Evolutionary conservation across 2,888 invertebrate genomes (phyloP).

Genomic region (Bembecia ichneumoniformis): DNA sequence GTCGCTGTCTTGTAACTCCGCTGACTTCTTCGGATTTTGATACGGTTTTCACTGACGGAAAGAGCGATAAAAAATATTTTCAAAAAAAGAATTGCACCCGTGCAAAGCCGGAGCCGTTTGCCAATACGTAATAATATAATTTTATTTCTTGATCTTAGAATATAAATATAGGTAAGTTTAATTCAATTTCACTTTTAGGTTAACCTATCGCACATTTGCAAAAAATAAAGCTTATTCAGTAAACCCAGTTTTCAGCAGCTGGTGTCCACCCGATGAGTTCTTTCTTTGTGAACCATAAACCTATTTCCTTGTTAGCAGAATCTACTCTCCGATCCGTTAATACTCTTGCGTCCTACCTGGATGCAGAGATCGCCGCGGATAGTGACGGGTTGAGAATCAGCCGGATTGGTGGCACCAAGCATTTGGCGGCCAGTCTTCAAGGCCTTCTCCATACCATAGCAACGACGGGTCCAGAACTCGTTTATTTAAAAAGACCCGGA

Average conservation of each 20-base stretch:
- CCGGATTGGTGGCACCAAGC: conserved; percentile 98
- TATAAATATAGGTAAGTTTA: too few relatives aligned
- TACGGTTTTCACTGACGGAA: too few relatives aligned
- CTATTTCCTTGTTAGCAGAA: conserved; percentile 96
- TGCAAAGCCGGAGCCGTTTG: too few relatives aligned
- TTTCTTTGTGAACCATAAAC: conserved; percentile 93
- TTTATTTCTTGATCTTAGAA: too few relatives aligned
- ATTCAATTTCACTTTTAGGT: too few relatives aligned
- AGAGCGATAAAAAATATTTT: too few relatives aligned
- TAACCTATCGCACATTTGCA: conserved; percentile 13
- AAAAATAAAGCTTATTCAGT: conserved; percentile 76
- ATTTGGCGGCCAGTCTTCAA: conserved; percentile 94
- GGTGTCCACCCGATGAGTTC: conserved; percentile 88
- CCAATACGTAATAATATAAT: too few relatives aligned
- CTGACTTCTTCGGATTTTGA: too few relatives aligned
- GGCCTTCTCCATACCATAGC: conserved; percentile 99
- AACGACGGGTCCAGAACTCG: conserved; percentile 95
- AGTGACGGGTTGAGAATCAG: conserved; percentile 94
- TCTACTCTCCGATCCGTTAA: conserved; percentile 98
- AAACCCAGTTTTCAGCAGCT: conserved; percentile 89
- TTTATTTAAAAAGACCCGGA: conserved; percentile 92
- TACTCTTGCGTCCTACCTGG: conserved; percentile 96
- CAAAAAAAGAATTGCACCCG: too few relatives aligned
- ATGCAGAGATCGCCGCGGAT: conserved; percentile 98
- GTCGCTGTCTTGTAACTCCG: too few relatives aligned